Percentiles rank a stretch among this genome's conserved stretches.
Conservation (phyloP, 2,888 invertebrate species). For the Melieria omissa region DNA sequence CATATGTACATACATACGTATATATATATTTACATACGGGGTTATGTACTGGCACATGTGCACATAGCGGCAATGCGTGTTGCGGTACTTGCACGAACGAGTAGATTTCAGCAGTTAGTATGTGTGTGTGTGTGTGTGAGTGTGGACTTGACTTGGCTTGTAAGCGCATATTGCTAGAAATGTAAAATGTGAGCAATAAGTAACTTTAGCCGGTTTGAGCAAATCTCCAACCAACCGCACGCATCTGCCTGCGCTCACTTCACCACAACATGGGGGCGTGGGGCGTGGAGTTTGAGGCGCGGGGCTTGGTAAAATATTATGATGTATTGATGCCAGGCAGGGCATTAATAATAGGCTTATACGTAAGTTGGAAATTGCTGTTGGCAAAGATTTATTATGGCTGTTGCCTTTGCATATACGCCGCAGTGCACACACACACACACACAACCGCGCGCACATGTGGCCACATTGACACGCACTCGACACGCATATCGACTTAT, state of each 20-base stretch:
- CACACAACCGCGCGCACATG: background rate
- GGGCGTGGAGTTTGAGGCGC: too few relatives aligned
- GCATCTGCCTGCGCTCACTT: background rate
- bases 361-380: conserved; percentile 43
- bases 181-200: conserved; percentile 37
- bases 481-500: conserved; percentile 8
- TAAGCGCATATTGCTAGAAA: conserved; percentile 15
- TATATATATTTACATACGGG: background rate
- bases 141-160: conserved; percentile 8
- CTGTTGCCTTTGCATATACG: conserved; percentile 27
- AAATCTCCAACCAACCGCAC: conserved; percentile 2
- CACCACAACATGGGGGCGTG: too few relatives aligned
- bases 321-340: conserved; percentile 46
- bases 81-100: too few relatives aligned
- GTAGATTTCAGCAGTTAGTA: background rate
- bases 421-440: background rate
- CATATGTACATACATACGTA: background rate
- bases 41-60: background rate
- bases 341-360: conserved; percentile 49
- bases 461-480: background rate
- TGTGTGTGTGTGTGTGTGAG: background rate
- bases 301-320: conserved; percentile 30
- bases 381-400: conserved; percentile 49
- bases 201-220: conserved; percentile 22
- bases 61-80: background rate